These are phyloP conservation scores for Clivina fossor DNA, from an alignment of 2,888 invertebrate species.

Conservation along the genomic window DNA sequence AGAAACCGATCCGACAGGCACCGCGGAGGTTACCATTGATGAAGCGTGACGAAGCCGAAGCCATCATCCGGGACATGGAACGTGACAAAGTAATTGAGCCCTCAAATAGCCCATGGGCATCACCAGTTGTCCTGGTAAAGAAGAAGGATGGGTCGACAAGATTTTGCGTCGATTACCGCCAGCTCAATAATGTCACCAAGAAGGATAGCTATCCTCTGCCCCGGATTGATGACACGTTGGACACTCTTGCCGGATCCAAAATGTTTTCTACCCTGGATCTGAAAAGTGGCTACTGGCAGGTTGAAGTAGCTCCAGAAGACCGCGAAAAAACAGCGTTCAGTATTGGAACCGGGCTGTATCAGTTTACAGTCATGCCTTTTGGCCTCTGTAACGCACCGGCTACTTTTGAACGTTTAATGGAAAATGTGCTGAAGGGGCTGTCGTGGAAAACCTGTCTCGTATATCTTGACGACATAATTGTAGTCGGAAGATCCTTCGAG, in stretches of 20 bases:
- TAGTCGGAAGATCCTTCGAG: conserved; percentile 22
- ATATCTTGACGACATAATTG: conserved; percentile 30
- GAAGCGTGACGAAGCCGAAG: neutral
- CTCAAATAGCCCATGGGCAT: conserved; percentile 16
- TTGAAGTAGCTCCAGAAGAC: conserved; percentile 31
- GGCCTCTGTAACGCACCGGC: neutral
- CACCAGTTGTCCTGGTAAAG: conserved; percentile 33
- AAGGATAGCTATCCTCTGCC: conserved; percentile 8
- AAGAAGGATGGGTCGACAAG: conserved; percentile 35
- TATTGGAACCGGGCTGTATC: conserved; percentile 21
- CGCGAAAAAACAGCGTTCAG: conserved; percentile 35
- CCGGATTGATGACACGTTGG: conserved; percentile 29
- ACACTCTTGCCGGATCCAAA: conserved; percentile 30
- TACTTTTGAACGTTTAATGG: conserved; percentile 14
- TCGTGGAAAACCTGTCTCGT: conserved; percentile 17
- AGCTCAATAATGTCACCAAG: conserved; percentile 1
- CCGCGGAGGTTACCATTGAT: neutral
- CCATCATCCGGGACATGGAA: neutral
- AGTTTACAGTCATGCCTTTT: conserved; percentile 2
- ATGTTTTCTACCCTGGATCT: conserved; percentile 11
- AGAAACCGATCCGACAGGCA: neutral
- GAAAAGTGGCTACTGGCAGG: conserved; percentile 8
- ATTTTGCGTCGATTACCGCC: conserved; percentile 27
- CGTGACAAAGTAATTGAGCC: conserved; percentile 3
- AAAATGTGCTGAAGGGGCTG: conserved; percentile 10